Conservation (phyloP, 2,888 invertebrate genomes). For the Drosophila mettleri region DNA sequence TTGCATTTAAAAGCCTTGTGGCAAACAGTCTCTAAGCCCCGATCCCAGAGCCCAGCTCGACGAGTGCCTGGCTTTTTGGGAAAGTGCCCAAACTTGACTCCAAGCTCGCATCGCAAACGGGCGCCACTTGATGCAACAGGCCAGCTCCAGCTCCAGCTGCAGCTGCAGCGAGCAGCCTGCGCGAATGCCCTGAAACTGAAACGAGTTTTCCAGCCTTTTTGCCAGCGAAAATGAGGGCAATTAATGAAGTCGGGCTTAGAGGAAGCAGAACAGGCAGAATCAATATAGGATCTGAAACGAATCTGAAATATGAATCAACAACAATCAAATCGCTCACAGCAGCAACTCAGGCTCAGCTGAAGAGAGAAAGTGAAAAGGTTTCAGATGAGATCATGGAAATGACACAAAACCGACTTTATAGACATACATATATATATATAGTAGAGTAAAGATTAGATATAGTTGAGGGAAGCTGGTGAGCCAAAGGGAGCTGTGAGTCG, state of each 20-base stretch:
- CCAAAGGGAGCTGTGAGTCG: neutral
- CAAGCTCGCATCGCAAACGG: conserved; percentile 14
- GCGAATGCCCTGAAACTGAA: neutral
- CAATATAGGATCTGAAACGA: neutral
- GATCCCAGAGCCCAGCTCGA: neutral
- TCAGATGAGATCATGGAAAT: no score
- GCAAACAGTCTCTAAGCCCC: conserved; percentile 13
- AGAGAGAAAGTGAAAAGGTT: no score
- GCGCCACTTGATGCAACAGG: conserved; percentile 42
- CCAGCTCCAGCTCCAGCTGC: conserved; percentile 1
- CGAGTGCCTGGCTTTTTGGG: conserved; percentile 44
- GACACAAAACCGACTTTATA: no score
- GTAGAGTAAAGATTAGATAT: no score
- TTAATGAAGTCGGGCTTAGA: neutral
- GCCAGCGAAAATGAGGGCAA: neutral
- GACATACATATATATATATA: no score
- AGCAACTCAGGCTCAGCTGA: no score
- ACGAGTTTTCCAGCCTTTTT: neutral
- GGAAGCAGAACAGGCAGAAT: neutral
- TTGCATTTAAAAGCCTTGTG: conserved; percentile 71
- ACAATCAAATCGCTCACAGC: neutral
- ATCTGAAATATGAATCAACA: no score
- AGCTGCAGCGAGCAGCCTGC: neutral
- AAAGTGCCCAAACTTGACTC: conserved; percentile 38
- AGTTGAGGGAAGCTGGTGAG: no score